phyloP scores from a whole-genome alignment of 2,888 invertebrate genomes.

The Caenorhabditis sinica region DNA sequence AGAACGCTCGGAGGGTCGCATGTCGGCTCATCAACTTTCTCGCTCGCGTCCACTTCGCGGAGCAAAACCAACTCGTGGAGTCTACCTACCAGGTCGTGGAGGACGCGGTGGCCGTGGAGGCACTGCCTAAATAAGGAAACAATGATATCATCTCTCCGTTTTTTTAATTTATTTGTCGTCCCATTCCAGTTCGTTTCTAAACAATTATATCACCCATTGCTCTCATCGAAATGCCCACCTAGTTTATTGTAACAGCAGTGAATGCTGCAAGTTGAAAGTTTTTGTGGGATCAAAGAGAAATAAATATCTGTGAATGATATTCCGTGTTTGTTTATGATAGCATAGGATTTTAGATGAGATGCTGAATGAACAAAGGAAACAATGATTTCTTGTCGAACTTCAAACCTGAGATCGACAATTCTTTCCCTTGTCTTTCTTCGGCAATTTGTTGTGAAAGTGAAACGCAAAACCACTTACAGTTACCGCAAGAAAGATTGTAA shows the following conservation, averaged over 20 bases:
- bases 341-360: background rate
- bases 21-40: conserved; percentile 19
- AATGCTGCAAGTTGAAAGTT: background rate
- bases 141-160: background rate
- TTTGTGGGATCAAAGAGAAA: background rate
- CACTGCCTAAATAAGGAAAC: background rate
- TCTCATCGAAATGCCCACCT: background rate
- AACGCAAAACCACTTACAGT: conserved; percentile 52
- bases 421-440: conserved; percentile 5
- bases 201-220: background rate
- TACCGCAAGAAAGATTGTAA: conserved; percentile 41
- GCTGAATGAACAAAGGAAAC: background rate
- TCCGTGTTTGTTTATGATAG: background rate
- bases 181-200: background rate
- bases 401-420: conserved; percentile 30
- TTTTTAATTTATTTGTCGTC: conserved; percentile 5
- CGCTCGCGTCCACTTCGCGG: conserved; percentile 35
- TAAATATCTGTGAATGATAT: conserved; percentile 29
- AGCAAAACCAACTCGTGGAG: conserved; percentile 57
- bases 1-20: conserved; percentile 29
- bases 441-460: conserved; percentile 48
- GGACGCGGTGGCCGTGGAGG: conserved; percentile 44
- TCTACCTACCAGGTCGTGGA: conserved; percentile 48
- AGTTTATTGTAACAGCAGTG: background rate
- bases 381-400: background rate